Conservation (phyloP, 2,888 invertebrate species). For the Blastobasis lacticolella region DNA sequence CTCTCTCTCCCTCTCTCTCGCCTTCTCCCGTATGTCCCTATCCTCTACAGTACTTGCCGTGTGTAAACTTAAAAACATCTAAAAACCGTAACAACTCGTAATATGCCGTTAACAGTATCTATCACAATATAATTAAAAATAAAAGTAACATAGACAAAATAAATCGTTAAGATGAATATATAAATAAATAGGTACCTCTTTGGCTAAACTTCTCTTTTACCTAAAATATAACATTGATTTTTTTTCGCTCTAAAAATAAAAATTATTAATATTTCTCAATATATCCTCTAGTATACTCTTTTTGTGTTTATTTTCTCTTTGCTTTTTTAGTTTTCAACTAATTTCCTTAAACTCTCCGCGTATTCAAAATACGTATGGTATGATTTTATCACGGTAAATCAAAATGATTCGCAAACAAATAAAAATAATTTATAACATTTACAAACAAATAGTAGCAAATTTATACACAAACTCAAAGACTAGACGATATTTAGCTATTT, state of each 20-base stretch:
- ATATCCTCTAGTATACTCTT: constrained; percentile 18
- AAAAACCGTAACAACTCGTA: constrained; percentile 5
- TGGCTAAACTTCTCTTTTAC: constrained; percentile 20
- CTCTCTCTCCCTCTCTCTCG: constrained; percentile 12
- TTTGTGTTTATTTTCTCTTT: constrained; percentile 18
- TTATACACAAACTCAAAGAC: neutral
- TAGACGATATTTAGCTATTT: constrained; percentile 6
- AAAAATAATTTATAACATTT: constrained; percentile 5
- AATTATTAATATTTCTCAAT: constrained; percentile 5
- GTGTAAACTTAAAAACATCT: constrained; percentile 43
- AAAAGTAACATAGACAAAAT: too few relatives aligned
- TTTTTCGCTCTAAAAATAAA: constrained; percentile 6
- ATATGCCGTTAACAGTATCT: neutral
- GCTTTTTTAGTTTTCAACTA: too few relatives aligned
- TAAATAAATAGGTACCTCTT: neutral
- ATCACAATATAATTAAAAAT: neutral
- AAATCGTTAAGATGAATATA: too few relatives aligned
- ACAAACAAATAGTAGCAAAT: neutral
- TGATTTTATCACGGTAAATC: constrained; percentile 8
- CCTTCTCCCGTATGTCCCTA: constrained; percentile 13
- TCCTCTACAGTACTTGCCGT: constrained; percentile 17
- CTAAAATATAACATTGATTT: constrained; percentile 18
- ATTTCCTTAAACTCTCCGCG: too few relatives aligned
- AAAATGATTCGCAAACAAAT: constrained; percentile 6
- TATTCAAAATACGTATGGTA: constrained; percentile 32